Conservation (phyloP, 1,140 invertebrate species). For the Saccostrea cuccullata region DNA sequence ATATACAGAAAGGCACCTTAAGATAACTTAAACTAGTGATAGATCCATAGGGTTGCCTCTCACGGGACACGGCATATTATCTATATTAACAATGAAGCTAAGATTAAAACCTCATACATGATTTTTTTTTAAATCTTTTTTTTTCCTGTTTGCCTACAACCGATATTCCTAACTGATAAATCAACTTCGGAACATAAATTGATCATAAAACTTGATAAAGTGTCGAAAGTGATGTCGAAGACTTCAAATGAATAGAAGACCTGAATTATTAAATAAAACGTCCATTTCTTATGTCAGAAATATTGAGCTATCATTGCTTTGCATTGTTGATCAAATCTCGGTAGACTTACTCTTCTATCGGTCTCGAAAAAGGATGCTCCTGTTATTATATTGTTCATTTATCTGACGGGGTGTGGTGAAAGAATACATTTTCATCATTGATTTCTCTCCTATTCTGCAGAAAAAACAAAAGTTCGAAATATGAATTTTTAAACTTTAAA, state of each 20-base stretch:
- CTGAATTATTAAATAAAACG: conserved; percentile 6
- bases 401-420: not conserved
- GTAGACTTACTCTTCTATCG: not conserved
- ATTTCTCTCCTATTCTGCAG: not conserved
- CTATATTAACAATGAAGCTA: too few species aligned
- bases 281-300: not conserved
- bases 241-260: not conserved
- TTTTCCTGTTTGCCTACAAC: not conserved
- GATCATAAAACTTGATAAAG: not conserved
- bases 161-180: not conserved
- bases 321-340: conserved; percentile 12
- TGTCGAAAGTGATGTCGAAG: not conserved
- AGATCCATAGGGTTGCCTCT: too few species aligned
- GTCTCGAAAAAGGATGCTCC: not conserved
- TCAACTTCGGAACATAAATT: not conserved
- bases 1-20: too few species aligned
- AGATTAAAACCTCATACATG: too few species aligned
- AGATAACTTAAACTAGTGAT: too few species aligned
- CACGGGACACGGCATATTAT: too few species aligned
- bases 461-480: not conserved
- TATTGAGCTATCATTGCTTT: not conserved
- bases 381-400: not conserved
- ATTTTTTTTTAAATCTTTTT: too few species aligned
- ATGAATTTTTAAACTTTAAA: not conserved
- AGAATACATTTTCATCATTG: not conserved